Conservation (phyloP, 2,797 vertebrate genomes). For the Sebastes oblongus region DNA sequence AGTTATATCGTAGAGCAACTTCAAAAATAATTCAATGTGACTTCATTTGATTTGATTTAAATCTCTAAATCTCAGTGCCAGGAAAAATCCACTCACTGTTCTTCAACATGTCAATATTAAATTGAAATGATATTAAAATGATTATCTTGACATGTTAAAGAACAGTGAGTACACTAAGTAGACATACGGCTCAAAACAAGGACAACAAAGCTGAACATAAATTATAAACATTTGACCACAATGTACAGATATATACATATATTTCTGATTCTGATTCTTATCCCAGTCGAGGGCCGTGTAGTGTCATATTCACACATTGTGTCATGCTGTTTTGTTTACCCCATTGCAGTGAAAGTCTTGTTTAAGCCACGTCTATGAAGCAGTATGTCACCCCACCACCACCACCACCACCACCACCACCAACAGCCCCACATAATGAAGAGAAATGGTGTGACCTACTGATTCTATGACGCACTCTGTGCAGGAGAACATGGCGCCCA, state of each 20-base stretch:
- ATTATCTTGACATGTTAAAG: too few species aligned
- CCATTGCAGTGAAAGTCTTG: neutral
- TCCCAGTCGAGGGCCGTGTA: neutral
- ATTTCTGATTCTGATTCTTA: too few species aligned
- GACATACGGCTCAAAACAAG: too few species aligned
- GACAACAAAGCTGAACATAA: too few species aligned
- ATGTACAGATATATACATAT: too few species aligned
- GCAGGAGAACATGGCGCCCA: conserved; percentile 98
- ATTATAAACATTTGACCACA: too few species aligned
- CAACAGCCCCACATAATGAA: neutral
- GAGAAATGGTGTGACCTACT: conserved; percentile 81
- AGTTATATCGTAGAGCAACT: neutral
- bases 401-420: neutral
- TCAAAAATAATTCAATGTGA: neutral
- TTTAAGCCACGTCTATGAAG: neutral
- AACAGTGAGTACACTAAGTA: too few species aligned
- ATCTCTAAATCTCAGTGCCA: neutral
- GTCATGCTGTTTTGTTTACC: neutral
- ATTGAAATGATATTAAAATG: too few species aligned
- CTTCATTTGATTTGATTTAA: neutral
- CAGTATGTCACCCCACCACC: neutral
- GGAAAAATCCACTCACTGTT: too few species aligned
- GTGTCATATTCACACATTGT: neutral
- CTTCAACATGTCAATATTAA: too few species aligned
- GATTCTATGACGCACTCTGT: conserved; percentile 97